Conservation (phyloP, 2,888 invertebrate genomes). For the Pilophorus perplexus region DNA sequence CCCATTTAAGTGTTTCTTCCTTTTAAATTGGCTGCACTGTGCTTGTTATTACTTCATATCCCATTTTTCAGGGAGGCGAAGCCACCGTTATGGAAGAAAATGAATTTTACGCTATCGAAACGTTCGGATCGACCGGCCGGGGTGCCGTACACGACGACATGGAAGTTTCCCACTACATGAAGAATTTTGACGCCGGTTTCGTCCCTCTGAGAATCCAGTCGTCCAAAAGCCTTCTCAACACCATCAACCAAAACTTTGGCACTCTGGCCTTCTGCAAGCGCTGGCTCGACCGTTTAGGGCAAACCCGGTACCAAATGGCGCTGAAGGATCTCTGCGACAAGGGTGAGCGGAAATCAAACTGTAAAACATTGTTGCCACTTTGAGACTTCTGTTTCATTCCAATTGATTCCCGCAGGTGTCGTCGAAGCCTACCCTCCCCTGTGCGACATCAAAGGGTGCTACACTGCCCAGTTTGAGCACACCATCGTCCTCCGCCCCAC, state of each 20-base stretch:
- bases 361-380: neutral
- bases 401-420: slow-evolving; percentile 54
- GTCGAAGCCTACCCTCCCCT: slow-evolving; percentile 98
- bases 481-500: slow-evolving; percentile 95
- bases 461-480: slow-evolving; percentile 99
- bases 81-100: slow-evolving; percentile 98
- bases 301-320: slow-evolving; percentile 96
- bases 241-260: slow-evolving; percentile 95
- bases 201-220: slow-evolving; percentile 89
- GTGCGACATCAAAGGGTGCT: slow-evolving; percentile 94
- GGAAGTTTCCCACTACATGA: slow-evolving; percentile 99
- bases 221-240: slow-evolving; percentile 85
- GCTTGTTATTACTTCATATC: too few species aligned
- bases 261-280: slow-evolving; percentile 98
- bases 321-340: slow-evolving; percentile 98
- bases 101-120: slow-evolving; percentile 99
- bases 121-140: slow-evolving; percentile 96
- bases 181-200: slow-evolving; percentile 88
- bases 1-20: neutral
- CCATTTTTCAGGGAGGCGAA: slow-evolving; percentile 74
- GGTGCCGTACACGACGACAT: slow-evolving; percentile 96
- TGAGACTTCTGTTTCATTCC: neutral
- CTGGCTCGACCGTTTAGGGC: slow-evolving; percentile 96
- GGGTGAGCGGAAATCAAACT: too few species aligned
- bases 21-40: too few species aligned